Percentiles rank a stretch among this genome's conserved stretches.
Evolutionary conservation across 2,888 invertebrate genomes (phyloP).

Genomic region (Eupithecia dodoneata): DNA sequence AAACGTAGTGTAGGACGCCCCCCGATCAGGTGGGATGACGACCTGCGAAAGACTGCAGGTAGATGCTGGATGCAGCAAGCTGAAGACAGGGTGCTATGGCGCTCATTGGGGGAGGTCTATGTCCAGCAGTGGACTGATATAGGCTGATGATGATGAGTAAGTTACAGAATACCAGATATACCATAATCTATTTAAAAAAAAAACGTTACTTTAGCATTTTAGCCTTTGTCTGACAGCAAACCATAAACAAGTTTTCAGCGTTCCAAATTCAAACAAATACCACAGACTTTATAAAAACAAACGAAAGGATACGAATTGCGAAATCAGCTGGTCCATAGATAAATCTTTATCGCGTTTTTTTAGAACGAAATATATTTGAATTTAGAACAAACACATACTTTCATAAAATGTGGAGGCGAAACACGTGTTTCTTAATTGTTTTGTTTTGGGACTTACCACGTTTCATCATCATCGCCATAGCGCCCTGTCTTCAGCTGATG

Average conservation of each 20-base stretch:
- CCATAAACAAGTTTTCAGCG: background rate
- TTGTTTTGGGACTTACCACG: conserved; percentile 16
- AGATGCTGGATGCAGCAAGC: no score
- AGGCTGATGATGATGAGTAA: no score
- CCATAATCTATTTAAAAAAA: background rate
- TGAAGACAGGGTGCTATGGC: no score
- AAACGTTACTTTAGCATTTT: background rate
- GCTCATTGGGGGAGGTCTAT: no score
- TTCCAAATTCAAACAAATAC: conserved; percentile 2
- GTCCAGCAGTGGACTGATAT: no score
- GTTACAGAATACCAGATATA: background rate
- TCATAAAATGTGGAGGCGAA: conserved; percentile 19
- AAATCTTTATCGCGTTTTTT: conserved; percentile 17
- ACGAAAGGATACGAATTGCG: conserved; percentile 35
- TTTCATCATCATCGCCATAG: no score
- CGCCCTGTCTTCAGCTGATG: no score
- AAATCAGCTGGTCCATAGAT: conserved; percentile 33
- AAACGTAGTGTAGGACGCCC: no score
- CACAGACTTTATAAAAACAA: conserved; percentile 26
- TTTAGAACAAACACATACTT: conserved; percentile 26
- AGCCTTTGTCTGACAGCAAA: background rate
- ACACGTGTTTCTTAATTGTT: conserved; percentile 26
- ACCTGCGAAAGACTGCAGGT: no score
- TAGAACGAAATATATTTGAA: conserved; percentile 17
- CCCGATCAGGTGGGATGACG: no score